A percentile compares a stretch with the other conserved stretches of the same genome.
phyloP scores from a whole-genome alignment of 2,797 vertebrate genomes.

The Acridotheres tristis region DNA sequence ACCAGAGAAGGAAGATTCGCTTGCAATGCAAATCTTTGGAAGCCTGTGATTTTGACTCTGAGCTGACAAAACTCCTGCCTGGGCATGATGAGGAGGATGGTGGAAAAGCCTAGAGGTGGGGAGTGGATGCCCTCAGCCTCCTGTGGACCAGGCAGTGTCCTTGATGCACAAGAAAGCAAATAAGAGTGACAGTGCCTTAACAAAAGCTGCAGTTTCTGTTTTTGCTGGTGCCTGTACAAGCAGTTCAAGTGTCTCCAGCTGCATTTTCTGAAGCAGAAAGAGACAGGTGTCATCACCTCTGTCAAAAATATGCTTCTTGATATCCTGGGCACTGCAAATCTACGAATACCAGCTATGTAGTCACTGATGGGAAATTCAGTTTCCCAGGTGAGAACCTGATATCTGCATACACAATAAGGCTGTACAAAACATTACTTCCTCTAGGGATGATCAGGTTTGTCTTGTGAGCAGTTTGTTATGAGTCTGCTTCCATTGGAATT shows the following conservation, averaged over 20 bases:
- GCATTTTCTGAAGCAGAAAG: background rate
- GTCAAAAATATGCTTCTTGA: background rate
- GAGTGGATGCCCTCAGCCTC: background rate
- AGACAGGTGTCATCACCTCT: background rate
- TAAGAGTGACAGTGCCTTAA: background rate
- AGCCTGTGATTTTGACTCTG: background rate
- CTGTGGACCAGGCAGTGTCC: background rate
- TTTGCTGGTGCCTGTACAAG: background rate
- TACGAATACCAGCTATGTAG: background rate
- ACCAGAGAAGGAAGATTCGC: background rate
- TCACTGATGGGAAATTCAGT: background rate
- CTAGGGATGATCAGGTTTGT: background rate
- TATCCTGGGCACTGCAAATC: background rate
- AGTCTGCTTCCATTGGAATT: background rate
- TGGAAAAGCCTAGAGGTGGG: background rate
- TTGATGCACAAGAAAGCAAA: background rate
- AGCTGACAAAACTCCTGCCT: background rate
- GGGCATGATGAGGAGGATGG: background rate
- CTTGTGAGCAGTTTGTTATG: accelerated
- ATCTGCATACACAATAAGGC: background rate
- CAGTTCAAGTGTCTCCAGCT: background rate
- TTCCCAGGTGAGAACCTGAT: background rate
- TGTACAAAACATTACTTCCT: background rate
- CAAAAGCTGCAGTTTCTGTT: background rate
- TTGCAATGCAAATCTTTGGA: background rate